Percentiles rank a stretch among this genome's conserved stretches.
Conservation (phyloP, 2,797 vertebrate species). For the Phoebastria nigripes region DNA sequence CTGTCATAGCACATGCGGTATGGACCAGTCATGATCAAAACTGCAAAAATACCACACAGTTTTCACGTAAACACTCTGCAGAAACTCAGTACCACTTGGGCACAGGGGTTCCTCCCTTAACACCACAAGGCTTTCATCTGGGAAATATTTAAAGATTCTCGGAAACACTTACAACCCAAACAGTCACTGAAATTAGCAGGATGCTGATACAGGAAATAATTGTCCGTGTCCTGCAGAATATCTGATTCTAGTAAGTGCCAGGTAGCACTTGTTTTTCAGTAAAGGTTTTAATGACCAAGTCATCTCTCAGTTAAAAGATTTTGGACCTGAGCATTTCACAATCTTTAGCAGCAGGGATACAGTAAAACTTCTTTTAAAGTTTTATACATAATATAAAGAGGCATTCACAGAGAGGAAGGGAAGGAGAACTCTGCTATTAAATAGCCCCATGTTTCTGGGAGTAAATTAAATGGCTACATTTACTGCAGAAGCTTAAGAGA, state of each 20-base stretch:
- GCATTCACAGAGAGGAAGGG: neutral
- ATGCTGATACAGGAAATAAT: neutral
- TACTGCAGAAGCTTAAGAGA: neutral
- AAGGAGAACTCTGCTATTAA: neutral
- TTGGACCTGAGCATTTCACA: neutral
- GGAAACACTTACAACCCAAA: neutral
- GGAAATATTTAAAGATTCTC: neutral
- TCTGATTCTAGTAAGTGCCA: neutral
- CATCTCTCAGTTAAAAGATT: neutral
- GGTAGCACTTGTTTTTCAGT: neutral
- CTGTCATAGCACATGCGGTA: neutral
- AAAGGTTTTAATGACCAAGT: neutral
- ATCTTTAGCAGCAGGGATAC: neutral
- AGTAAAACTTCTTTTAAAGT: neutral
- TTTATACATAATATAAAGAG: neutral
- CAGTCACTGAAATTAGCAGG: neutral
- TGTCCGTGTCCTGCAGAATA: neutral
- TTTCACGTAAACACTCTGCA: neutral
- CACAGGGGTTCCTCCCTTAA: neutral
- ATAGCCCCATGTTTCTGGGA: neutral
- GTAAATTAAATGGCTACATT: neutral
- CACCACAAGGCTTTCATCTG: neutral
- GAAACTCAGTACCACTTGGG: neutral
- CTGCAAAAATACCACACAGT: neutral
- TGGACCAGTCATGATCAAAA: neutral